phyloP scores from a whole-genome alignment of 2,888 invertebrate genomes.

The Oxyscelio sp. region DNA sequence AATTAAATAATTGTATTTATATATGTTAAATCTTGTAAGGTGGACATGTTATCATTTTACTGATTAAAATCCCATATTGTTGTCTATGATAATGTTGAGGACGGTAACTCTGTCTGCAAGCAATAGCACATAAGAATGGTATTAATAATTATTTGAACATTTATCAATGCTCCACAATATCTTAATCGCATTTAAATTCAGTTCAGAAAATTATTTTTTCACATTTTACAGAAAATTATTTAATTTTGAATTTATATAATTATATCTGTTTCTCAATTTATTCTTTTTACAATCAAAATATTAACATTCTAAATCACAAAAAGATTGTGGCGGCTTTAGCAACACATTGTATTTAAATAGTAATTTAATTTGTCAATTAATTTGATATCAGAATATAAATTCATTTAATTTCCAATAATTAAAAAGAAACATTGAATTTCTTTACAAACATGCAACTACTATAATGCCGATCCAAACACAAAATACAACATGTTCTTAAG shows the following conservation, averaged over 20 bases:
- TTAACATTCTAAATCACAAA: constrained; percentile 43
- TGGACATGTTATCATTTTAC: constrained; percentile 71
- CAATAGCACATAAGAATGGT: constrained; percentile 72
- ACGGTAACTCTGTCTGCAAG: constrained; percentile 86
- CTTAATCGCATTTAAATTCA: constrained; percentile 8
- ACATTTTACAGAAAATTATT: background rate
- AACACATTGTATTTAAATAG: constrained; percentile 51
- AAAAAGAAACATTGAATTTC: background rate
- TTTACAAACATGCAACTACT: background rate
- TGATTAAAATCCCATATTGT: constrained; percentile 84
- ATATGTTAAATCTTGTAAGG: constrained; percentile 68
- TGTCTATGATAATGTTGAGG: constrained; percentile 85
- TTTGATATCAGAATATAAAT: background rate
- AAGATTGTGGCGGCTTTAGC: constrained; percentile 15
- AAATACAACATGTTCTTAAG: constrained; percentile 55
- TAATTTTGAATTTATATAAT: background rate
- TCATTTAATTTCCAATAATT: background rate
- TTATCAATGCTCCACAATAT: constrained; percentile 5
- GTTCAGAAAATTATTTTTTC: background rate
- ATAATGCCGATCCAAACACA: background rate
- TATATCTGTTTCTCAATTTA: constrained; percentile 14
- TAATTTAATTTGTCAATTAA: background rate
- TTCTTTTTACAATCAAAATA: constrained; percentile 10
- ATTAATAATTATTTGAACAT: constrained; percentile 62
- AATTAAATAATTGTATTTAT: constrained; percentile 46